Percentiles rank a stretch among this genome's conserved stretches.
Evolutionary conservation across 2,888 invertebrate genomes (phyloP).

Genomic region (Philereme transversata): DNA sequence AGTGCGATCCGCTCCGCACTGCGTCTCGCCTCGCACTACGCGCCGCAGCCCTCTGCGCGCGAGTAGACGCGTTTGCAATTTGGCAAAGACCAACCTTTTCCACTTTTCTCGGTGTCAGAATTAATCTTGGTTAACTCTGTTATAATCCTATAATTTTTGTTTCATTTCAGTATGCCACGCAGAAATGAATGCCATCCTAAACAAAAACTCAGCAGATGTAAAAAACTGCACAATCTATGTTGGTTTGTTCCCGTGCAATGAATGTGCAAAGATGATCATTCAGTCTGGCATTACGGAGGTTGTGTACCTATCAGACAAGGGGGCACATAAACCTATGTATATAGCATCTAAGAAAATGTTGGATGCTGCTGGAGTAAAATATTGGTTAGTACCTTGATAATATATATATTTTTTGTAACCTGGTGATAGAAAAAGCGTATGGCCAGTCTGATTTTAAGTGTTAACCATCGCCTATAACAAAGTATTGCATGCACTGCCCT

Average conservation of each 20-base stretch:
- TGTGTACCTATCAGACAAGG: constrained; percentile 92
- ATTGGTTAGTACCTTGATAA: constrained; percentile 74
- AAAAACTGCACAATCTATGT: constrained; percentile 94
- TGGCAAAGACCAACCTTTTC: too few relatives aligned
- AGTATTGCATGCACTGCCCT: too few relatives aligned
- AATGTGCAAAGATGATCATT: constrained; percentile 98
- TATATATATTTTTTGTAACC: neutral
- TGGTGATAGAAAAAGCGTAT: too few relatives aligned
- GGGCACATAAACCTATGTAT: constrained; percentile 86
- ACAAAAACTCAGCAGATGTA: constrained; percentile 92
- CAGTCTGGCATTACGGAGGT: constrained; percentile 94
- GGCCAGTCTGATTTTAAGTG: too few relatives aligned
- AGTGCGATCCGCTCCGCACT: too few relatives aligned
- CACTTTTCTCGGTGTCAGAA: too few relatives aligned
- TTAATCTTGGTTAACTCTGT: too few relatives aligned
- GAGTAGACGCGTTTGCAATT: too few relatives aligned
- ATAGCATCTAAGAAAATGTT: constrained; percentile 93
- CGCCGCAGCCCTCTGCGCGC: too few relatives aligned
- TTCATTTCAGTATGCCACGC: constrained; percentile 95
- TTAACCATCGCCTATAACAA: too few relatives aligned
- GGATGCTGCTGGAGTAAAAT: constrained; percentile 88
- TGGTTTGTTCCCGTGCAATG: constrained; percentile 97
- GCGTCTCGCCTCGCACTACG: too few relatives aligned
- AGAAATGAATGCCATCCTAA: constrained; percentile 98
- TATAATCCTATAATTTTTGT: neutral